A percentile compares a stretch with the other conserved stretches of the same genome.
Conservation (phyloP, 2,888 invertebrate genomes). For the Hyppa rectilinea region DNA sequence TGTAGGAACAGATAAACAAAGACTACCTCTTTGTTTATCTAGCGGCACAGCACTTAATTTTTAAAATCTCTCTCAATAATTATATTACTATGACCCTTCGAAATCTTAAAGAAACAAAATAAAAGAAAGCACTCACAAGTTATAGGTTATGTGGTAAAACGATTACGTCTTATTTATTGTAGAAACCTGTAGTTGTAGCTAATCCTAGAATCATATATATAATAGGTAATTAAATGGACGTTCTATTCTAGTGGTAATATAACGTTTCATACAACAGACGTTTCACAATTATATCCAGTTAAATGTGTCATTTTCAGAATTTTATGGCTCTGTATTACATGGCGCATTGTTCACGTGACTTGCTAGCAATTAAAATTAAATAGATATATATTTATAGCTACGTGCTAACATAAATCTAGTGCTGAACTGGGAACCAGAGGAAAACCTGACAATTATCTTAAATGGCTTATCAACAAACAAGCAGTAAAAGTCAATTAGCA, state of each 20-base stretch:
- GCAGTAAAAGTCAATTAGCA: conserved; percentile 5
- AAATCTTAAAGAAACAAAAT: conserved; percentile 16
- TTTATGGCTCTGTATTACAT: conserved; percentile 40
- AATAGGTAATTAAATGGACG: conserved; percentile 25
- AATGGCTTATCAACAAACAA: not conserved
- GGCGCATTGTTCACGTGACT: conserved; percentile 34
- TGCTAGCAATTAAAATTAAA: conserved; percentile 38
- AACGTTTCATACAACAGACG: conserved; percentile 25
- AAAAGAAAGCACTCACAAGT: not conserved
- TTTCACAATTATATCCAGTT: conserved; percentile 29
- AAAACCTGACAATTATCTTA: conserved; percentile 16
- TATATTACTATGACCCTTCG: not conserved
- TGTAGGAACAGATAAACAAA: conserved; percentile 40
- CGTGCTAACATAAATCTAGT: conserved; percentile 23
- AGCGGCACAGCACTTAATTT: not conserved
- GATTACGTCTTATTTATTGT: not conserved
- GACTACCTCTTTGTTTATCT: too few relatives aligned
- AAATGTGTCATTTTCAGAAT: conserved; percentile 42
- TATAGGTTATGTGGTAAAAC: not conserved
- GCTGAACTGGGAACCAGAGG: not conserved
- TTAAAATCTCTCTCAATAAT: not conserved
- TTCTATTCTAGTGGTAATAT: conserved; percentile 29
- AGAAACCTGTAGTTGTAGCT: not conserved
- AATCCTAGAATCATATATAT: conserved; percentile 24
- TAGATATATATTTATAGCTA: conserved; percentile 1